Percentiles rank a stretch among this genome's conserved stretches.
Evolutionary conservation across 2,888 invertebrate species (phyloP).

Genomic region (Oligia strigilis): DNA sequence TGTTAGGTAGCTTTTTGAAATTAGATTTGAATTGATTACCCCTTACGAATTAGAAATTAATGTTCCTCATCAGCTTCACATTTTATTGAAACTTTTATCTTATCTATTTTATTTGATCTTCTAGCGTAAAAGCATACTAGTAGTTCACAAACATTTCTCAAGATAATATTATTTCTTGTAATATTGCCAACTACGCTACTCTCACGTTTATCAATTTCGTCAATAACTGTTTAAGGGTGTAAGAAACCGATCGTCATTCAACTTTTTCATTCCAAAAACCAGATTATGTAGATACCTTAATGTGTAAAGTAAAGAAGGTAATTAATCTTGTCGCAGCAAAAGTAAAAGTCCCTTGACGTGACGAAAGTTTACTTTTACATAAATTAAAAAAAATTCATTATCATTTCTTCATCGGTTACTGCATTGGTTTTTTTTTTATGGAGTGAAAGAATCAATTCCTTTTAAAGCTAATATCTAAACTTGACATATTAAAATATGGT

Average conservation of each 20-base stretch:
- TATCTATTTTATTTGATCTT: no score
- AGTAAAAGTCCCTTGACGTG: constrained; percentile 59
- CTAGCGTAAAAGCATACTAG: no score
- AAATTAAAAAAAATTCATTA: background rate
- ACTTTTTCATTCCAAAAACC: constrained; percentile 17
- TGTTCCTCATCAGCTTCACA: no score
- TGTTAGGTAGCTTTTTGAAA: no score
- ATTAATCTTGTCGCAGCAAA: constrained; percentile 51
- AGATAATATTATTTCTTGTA: background rate
- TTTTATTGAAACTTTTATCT: no score
- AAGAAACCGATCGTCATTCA: constrained; percentile 30
- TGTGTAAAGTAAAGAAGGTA: constrained; percentile 28
- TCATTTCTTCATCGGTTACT: background rate
- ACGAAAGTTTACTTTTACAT: constrained; percentile 45
- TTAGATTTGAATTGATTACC: no score
- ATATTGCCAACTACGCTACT: no score
- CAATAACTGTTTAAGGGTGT: background rate
- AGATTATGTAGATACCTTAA: constrained; percentile 48
- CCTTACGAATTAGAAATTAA: no score
- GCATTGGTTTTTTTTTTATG: background rate
- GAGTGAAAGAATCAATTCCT: background rate
- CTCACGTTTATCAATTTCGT: background rate
- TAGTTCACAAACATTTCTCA: background rate
- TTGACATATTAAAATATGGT: no score
- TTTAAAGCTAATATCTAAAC: no score